Base-by-base conservation (phyloP, 2,113 vertebrate species). In the Argyrosomus japonicus region DNA sequence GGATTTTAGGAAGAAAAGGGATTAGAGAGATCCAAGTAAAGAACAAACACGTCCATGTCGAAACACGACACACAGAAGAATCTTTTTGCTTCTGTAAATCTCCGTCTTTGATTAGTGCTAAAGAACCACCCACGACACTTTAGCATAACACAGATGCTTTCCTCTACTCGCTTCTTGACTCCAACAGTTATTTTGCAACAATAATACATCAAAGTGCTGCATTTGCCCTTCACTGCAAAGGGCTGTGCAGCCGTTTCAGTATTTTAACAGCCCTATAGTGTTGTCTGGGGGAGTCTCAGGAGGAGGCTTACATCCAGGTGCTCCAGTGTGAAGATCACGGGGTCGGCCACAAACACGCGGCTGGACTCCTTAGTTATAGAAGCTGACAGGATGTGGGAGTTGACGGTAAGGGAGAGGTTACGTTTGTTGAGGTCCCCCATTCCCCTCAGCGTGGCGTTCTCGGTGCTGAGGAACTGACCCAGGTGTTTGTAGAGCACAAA, bases 311-410 rank as follows among this genome's bases (percentile, higher is more conserved):
- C 98, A 92, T 99, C 97, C 29, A 99, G 97, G 95, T 99, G 98
- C 43, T 97, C 97, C 87, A 99, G 95, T 0, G 97, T 99, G 88
- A 99, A 99, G 85, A 98, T 93, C 90, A 99, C 97, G 0, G 98
- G 98, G 81, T 99, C 97, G 1, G 97, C 96, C 89, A 99, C 94
- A 88, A 97, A 99, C 76, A 99, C 97, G 0, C 98, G 95, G 94
- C 97, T 99, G 53, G 98, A 99, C 93, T 99, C 98, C 91, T 99
- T 99, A 93, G 99, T 99, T 93, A 99, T 97, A 36, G 98, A 99
- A 72, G 98, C 97, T 0, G 98, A 97, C 81, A 99, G 97, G 95
- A 99, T 96, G 87, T 99, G 97, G 5, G 98, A 99, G 94, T 99
- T 99, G 90, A 99, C 98, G 0, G 98, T 97, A 3, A 99, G 96